phyloP scores from a whole-genome alignment of 1,140 invertebrate genomes.

The Vanessa atalanta region DNA sequence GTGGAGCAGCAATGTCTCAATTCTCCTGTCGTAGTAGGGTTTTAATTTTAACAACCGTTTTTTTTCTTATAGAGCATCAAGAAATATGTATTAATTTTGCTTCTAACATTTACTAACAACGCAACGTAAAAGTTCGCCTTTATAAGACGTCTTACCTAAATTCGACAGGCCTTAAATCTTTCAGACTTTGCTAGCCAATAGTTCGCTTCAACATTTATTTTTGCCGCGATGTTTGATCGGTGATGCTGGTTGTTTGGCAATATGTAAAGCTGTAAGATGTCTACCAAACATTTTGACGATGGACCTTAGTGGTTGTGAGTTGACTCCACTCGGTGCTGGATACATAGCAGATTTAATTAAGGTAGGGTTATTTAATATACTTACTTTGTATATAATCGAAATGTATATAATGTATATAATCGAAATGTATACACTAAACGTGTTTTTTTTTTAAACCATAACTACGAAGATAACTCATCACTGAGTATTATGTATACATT shows the following conservation, averaged over 20 bases:
- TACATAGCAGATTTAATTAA: slow-evolving; percentile 82
- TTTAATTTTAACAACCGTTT: no score
- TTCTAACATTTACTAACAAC: not conserved
- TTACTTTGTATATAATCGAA: no score
- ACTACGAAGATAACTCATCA: no score
- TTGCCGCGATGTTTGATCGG: slow-evolving; percentile 83
- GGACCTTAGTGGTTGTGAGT: slow-evolving; percentile 83
- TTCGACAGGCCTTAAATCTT: slow-evolving; percentile 12
- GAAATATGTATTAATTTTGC: no score
- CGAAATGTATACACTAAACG: no score
- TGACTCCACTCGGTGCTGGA: slow-evolving; percentile 80
- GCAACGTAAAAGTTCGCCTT: not conserved
- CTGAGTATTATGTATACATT: no score
- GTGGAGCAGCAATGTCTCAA: no score
- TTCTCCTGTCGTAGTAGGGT: no score
- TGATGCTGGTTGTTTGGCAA: slow-evolving; percentile 83
- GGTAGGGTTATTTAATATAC: slow-evolving; percentile 42
- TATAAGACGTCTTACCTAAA: not conserved
- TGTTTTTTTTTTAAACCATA: no score
- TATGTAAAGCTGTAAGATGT: slow-evolving; percentile 83
- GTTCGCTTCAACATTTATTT: slow-evolving; percentile 82
- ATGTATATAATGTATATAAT: no score
- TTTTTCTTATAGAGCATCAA: no score
- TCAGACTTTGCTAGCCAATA: slow-evolving; percentile 79
- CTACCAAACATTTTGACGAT: slow-evolving; percentile 83